Conservation (phyloP, 1,140 invertebrate species). For the Drosophila teissieri region DNA sequence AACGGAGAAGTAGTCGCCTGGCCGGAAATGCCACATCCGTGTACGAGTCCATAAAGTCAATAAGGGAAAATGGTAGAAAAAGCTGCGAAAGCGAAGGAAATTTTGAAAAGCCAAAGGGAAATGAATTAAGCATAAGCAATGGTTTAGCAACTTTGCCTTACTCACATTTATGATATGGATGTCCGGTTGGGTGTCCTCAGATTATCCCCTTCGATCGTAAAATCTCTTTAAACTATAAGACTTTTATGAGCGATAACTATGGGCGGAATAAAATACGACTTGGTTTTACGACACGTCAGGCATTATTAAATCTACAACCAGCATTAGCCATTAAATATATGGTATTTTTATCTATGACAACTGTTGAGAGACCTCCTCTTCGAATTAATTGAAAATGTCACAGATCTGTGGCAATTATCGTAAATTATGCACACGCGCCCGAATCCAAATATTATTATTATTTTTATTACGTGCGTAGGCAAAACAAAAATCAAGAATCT, state of each 20-base stretch:
- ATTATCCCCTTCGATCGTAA: constrained; percentile 12
- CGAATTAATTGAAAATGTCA: constrained; percentile 75
- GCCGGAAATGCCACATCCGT: constrained; percentile 76
- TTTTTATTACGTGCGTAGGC: constrained; percentile 69
- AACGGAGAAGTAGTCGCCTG: constrained; percentile 18
- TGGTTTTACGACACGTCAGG: constrained; percentile 10
- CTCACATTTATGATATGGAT: constrained; percentile 50
- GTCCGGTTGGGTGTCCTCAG: constrained; percentile 16
- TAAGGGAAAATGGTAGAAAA: constrained; percentile 48
- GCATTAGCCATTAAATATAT: constrained; percentile 10
- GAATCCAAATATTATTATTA: constrained; percentile 76
- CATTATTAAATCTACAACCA: constrained; percentile 8
- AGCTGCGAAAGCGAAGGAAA: constrained; percentile 30
- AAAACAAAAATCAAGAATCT: constrained; percentile 47
- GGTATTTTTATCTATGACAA: constrained; percentile 9
- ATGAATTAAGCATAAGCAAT: constrained; percentile 78
- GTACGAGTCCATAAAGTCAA: constrained; percentile 50
- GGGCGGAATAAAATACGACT: background rate
- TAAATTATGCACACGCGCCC: constrained; percentile 71
- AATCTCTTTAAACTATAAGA: constrained; percentile 5
- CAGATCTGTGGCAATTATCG: constrained; percentile 71
- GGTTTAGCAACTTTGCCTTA: constrained; percentile 57
- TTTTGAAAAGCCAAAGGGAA: constrained; percentile 71
- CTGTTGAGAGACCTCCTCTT: constrained; percentile 6
- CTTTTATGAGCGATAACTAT: constrained; percentile 19